Conservation (phyloP, 2,113 vertebrate genomes). For the Megatriorchis doriae region DNA sequence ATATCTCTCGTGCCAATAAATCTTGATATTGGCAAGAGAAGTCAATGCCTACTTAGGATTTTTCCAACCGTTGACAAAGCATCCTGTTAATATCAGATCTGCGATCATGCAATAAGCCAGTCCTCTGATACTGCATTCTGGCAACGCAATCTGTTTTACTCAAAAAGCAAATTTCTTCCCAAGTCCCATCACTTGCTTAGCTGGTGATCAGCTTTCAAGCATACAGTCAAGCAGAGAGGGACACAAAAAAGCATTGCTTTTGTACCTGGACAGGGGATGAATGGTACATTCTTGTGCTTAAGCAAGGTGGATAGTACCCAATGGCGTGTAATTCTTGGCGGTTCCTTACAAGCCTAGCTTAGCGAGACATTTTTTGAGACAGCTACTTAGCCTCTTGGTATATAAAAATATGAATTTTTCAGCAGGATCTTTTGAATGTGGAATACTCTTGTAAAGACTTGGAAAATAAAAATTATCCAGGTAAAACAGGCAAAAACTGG, state of each 20-base stretch:
- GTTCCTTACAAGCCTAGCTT: background rate
- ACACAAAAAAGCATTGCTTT: background rate
- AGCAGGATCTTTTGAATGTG: background rate
- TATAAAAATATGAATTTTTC: background rate
- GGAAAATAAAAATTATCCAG: background rate
- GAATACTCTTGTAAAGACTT: background rate
- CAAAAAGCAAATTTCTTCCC: conserved; percentile 15
- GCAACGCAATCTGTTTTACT: conserved; percentile 34
- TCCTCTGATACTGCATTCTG: conserved; percentile 39
- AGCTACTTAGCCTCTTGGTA: background rate
- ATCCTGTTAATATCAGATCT: conserved; percentile 55
- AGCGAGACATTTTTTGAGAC: background rate
- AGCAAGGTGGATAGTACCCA: background rate
- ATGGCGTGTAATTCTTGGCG: background rate
- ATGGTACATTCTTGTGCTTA: background rate
- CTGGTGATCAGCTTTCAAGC: background rate
- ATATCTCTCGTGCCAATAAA: conserved; percentile 74
- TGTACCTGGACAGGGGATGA: background rate
- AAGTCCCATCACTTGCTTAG: background rate
- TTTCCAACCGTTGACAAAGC: conserved; percentile 65
- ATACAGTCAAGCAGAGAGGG: background rate
- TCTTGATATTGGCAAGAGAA: conserved; percentile 73
- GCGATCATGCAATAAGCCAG: conserved; percentile 6
- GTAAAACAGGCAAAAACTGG: background rate
- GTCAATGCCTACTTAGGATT: conserved; percentile 74